Base-by-base conservation (phyloP, 92 coral and sea anemone species). In the Diadumene lineata region DNA sequence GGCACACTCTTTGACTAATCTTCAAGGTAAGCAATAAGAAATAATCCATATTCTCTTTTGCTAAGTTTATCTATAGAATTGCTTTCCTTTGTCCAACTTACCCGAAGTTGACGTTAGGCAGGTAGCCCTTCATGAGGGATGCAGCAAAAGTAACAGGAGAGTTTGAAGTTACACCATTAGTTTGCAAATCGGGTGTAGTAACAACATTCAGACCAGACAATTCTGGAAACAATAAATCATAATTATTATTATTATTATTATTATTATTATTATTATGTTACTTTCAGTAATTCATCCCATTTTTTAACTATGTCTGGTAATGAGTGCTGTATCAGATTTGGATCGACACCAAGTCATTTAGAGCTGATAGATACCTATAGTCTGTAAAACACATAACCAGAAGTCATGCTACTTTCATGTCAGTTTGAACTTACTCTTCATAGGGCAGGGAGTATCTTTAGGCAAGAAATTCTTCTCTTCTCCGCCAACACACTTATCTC, bases 391-490 rank as follows among this genome's bases (percentile, higher is more conserved):
- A n/a, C n/a, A n/a, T n/a, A n/a, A n/a, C n/a, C n/a, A n/a, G n/a
- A n/a, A n/a, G n/a, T n/a, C n/a, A n/a, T n/a, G n/a, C n/a, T n/a
- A n/a, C n/a, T n/a, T n/a, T n/a, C n/a, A n/a, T n/a, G n/a, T n/a
- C n/a, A n/a, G n/a, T n/a, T n/a, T n/a, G n/a, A n/a, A 21, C 27
- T 77, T 66, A 91, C 92, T 86, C 78, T 85, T 63, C n/a, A 79
- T 84, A 74, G 98, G 98, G 43, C 98, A 94, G 15, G 93, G 92
- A 13, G 98, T 91, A 27, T 1, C 53, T 0, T 81, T 89, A 11
- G 92, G 88, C 31, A 77, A 50, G 33, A 82, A 86, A 55, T 77
- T 68, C 0, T 72, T 38, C 29, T 74, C 86, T 4, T 85, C 80
- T 24, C 96, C 98, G 21, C 83, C 89, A 15, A 34, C 64, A 61